Conservation (phyloP, 2,113 vertebrate species). For the Podarcis muralis region DNA sequence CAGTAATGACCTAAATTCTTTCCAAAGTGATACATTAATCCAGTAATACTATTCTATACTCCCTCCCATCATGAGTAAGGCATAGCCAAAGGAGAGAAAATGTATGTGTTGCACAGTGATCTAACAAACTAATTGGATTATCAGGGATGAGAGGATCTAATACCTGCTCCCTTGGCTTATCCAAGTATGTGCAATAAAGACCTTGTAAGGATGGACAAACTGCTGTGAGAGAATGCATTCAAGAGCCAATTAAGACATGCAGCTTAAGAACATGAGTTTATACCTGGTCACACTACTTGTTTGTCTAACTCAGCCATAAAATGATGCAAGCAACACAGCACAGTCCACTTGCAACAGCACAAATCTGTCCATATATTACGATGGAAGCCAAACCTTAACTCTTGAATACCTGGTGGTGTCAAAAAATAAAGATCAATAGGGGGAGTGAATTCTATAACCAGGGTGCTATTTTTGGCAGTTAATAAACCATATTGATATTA, state of each 20-base stretch:
- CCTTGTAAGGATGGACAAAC: slow-evolving; percentile 20
- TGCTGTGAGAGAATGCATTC: slow-evolving; percentile 32
- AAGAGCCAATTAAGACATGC: slow-evolving; percentile 37
- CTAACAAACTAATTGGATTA: slow-evolving; percentile 60
- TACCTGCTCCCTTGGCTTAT: slow-evolving; percentile 44
- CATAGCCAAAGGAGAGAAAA: slow-evolving; percentile 30
- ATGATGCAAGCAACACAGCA: too few relatives aligned
- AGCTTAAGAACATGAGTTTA: not conserved
- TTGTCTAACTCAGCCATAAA: too few relatives aligned
- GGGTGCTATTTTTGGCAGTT: too few relatives aligned
- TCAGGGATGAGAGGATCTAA: slow-evolving; percentile 28
- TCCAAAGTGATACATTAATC: slow-evolving; percentile 34
- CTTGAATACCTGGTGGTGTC: too few relatives aligned
- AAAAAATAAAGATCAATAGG: too few relatives aligned
- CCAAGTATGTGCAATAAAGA: slow-evolving; percentile 5
- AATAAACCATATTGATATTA: not conserved
- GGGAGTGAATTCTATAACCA: too few relatives aligned
- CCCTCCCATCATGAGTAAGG: not conserved
- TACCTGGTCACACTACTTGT: not conserved
- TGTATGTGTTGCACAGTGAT: slow-evolving; percentile 10
- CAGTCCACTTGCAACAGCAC: too few relatives aligned
- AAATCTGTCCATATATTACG: too few relatives aligned
- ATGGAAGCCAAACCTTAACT: too few relatives aligned
- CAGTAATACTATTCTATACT: slow-evolving; percentile 33
- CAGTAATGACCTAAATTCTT: slow-evolving; percentile 34